A percentile compares a stretch with the other conserved stretches of the same genome.
Evolutionary conservation across 2,113 vertebrate species (phyloP).

Genomic region (Notothenia coriiceps): DNA sequence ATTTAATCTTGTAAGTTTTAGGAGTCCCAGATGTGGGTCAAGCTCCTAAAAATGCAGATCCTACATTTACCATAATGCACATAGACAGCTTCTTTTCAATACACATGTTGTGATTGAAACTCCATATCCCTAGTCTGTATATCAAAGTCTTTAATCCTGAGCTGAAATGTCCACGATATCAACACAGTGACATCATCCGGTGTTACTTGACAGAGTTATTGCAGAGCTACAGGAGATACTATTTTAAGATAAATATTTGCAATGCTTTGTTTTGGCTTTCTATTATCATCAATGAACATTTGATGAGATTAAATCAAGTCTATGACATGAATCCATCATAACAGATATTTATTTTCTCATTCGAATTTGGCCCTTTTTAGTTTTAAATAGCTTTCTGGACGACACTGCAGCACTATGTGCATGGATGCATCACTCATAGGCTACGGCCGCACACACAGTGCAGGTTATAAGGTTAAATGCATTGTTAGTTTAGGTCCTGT

Average conservation of each 20-base stretch:
- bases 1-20: background rate
- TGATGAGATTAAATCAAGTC: background rate
- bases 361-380: no score
- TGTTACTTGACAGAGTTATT: background rate
- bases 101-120: background rate
- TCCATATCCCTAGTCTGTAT: background rate
- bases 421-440: background rate
- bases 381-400: background rate
- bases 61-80: constrained; percentile 1
- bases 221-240: background rate
- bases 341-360: no score
- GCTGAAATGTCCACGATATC: background rate
- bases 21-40: background rate
- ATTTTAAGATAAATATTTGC: background rate
- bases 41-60: background rate
- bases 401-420: background rate
- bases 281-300: background rate
- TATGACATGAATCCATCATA: no score
- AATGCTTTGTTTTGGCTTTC: background rate
- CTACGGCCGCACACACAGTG: background rate
- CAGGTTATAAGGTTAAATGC: background rate
- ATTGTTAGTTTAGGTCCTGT: constrained; percentile 7
- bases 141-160: background rate
- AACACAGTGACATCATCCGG: background rate
- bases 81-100: background rate